A percentile compares a stretch with the other conserved stretches of the same genome.
phyloP scores from a whole-genome alignment of 1,140 invertebrate genomes.

The Bombus terrestris region DNA sequence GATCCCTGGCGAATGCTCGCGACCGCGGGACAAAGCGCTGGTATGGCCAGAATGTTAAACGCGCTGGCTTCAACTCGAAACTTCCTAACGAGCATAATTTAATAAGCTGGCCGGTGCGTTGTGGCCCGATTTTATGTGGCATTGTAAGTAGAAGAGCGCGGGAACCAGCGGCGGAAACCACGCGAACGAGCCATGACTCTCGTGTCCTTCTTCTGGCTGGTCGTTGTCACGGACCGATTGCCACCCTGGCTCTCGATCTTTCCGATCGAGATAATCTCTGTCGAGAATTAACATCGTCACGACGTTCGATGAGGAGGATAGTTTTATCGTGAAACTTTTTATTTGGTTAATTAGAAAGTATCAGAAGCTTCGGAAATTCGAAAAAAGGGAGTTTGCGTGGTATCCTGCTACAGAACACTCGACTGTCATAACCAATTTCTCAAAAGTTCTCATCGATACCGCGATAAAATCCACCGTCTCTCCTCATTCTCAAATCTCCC shows the following conservation, averaged over 20 bases:
- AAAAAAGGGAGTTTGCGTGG: fast-evolving
- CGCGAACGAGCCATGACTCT: conserved; percentile 2
- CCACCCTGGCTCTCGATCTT: background rate
- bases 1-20: background rate
- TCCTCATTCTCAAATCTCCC: too few species aligned
- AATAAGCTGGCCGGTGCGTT: conserved; percentile 9
- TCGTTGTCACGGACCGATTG: conserved; percentile 27
- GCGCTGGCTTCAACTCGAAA: conserved; percentile 8
- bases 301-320: background rate
- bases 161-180: conserved; percentile 16
- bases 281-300: background rate
- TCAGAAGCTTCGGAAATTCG: background rate
- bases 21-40: conserved; percentile 12
- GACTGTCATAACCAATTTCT: too few species aligned
- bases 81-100: conserved; percentile 47
- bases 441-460: too few species aligned
- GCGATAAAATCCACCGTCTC: too few species aligned
- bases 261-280: background rate
- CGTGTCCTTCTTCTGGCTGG: conserved; percentile 25
- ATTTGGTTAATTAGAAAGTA: background rate
- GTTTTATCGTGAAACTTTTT: background rate
- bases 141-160: conserved; percentile 28
- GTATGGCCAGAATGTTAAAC: conserved; percentile 36
- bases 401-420: too few species aligned
- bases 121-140: conserved; percentile 17